phyloP scores from a whole-genome alignment of 2,797 vertebrate genomes.

The Sebastes melanostomus region DNA sequence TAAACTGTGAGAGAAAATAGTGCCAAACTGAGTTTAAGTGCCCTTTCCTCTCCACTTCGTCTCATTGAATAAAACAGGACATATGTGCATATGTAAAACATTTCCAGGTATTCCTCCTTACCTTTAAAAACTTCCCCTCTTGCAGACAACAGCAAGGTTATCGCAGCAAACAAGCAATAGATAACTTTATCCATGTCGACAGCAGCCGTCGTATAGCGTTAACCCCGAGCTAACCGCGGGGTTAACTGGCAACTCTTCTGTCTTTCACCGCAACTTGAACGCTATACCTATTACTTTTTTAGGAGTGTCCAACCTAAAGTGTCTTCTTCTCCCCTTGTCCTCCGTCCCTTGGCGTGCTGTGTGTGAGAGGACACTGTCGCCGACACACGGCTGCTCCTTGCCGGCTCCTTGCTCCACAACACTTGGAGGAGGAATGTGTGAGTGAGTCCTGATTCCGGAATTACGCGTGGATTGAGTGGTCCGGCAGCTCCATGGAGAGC shows the following conservation, averaged over 20 bases:
- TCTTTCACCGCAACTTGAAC: conserved; percentile 58
- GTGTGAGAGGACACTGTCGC: conserved; percentile 38
- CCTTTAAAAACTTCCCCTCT: conserved; percentile 85
- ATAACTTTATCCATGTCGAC: conserved; percentile 87
- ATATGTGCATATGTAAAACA: not conserved
- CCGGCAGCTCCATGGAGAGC: conserved; percentile 58
- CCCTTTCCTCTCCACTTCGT: not conserved
- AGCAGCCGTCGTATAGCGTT: conserved; percentile 58
- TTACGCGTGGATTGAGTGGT: conserved; percentile 72
- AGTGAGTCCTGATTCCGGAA: conserved; percentile 76
- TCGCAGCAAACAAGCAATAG: conserved; percentile 76
- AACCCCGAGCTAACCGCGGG: conserved; percentile 72
- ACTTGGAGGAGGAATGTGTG: conserved; percentile 77
- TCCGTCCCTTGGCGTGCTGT: conserved; percentile 42
- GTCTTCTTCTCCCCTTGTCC: conserved; percentile 14
- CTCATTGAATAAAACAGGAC: not conserved
- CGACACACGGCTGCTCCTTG: conserved; percentile 61
- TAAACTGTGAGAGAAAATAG: not conserved
- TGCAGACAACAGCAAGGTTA: conserved; percentile 77
- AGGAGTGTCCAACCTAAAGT: conserved; percentile 28
- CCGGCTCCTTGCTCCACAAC: conserved; percentile 70
- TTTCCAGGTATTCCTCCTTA: conserved; percentile 63
- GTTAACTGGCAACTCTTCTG: conserved; percentile 73
- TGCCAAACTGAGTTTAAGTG: conserved; percentile 24
- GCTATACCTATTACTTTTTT: conserved; percentile 44